Percentiles rank a stretch among this genome's conserved stretches.
Evolutionary conservation across 2,888 invertebrate genomes (phyloP).

Genomic region (Diachrysia chrysitis): DNA sequence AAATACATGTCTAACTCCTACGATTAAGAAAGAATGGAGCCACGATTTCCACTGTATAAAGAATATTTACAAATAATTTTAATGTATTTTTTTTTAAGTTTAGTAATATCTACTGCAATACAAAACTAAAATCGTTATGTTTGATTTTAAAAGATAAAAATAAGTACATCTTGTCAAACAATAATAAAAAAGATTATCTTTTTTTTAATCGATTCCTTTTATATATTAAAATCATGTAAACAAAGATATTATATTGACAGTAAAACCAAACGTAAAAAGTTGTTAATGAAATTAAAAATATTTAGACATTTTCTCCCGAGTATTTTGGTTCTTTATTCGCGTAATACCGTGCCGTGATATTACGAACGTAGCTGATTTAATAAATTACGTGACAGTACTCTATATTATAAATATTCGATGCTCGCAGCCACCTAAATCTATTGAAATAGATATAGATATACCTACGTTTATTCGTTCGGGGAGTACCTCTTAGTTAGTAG

Average conservation of each 20-base stretch:
- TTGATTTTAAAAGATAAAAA: no score
- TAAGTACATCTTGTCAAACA: no score
- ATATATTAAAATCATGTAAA: not conserved
- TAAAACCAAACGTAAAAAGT: not conserved
- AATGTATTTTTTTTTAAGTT: no score
- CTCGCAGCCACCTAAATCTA: not conserved
- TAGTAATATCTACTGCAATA: no score
- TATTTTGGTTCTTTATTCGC: not conserved
- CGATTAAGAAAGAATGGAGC: no score
- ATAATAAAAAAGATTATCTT: no score
- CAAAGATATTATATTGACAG: not conserved
- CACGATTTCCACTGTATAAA: no score
- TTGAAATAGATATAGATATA: conserved; percentile 9
- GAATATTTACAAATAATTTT: no score
- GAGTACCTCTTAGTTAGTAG: not conserved
- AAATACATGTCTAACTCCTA: no score
- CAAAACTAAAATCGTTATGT: no score
- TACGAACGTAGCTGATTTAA: conserved; percentile 3
- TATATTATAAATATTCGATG: conserved; percentile 8
- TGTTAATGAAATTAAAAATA: not conserved
- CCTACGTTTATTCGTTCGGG: not conserved
- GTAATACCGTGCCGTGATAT: conserved; percentile 2
- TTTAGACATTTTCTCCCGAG: not conserved
- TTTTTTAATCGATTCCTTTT: no score
- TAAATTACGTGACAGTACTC: conserved; percentile 3